A percentile compares a stretch with the other conserved stretches of the same genome.
phyloP scores from a whole-genome alignment of 1,140 invertebrate genomes.

The Hycleus cichorii region DNA sequence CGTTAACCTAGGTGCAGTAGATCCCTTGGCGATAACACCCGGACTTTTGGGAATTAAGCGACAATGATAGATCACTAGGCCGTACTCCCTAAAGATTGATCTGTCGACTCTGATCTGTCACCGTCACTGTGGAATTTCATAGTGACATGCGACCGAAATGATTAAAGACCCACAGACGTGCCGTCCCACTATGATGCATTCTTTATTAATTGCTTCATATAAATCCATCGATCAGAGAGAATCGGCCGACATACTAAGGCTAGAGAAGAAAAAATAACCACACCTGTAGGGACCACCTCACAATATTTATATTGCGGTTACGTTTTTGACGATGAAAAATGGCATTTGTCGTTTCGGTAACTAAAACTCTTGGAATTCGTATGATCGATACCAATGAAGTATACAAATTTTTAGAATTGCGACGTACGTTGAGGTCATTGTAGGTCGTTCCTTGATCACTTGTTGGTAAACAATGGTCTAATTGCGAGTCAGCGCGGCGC shows the following conservation, averaged over 20 bases:
- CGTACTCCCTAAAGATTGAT: slow-evolving; percentile 10
- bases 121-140: slow-evolving; percentile 9
- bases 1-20: too few species aligned
- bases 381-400: too few species aligned
- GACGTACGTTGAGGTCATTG: slow-evolving; percentile 1
- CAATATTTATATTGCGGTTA: slow-evolving; percentile 11
- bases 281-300: not conserved
- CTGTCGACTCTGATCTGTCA: slow-evolving; percentile 12
- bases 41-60: not conserved
- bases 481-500: slow-evolving; percentile 12
- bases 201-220: too few species aligned
- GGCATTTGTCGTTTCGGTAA: not conserved
- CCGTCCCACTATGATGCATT: too few species aligned
- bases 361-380: too few species aligned
- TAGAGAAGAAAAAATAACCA: too few species aligned
- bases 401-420: too few species aligned
- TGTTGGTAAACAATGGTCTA: slow-evolving; percentile 14
- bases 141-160: slow-evolving; percentile 2
- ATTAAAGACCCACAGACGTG: slow-evolving; percentile 3
- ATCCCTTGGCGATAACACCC: too few species aligned
- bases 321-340: slow-evolving; percentile 7
- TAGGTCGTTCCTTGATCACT: slow-evolving; percentile 8
- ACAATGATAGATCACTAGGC: slow-evolving; percentile 11
- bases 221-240: slow-evolving; percentile 5
- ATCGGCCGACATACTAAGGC: not conserved